These are phyloP conservation scores for Bathynomus jamesi DNA, from an alignment of 1,140 invertebrate species.

Conservation along the genomic window DNA sequence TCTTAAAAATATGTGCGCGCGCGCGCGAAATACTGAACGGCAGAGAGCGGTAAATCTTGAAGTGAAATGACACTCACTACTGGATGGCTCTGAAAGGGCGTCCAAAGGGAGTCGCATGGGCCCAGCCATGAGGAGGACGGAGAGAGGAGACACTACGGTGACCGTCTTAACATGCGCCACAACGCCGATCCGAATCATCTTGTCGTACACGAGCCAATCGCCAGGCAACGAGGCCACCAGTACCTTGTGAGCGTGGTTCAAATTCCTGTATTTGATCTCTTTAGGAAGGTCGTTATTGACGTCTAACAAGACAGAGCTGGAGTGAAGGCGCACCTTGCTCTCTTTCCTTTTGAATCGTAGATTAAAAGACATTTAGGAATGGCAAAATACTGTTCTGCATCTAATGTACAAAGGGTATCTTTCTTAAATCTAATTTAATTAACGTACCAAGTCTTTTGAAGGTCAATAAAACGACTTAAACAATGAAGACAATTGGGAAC, in stretches of 20 bases:
- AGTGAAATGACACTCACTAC: slow-evolving; percentile 22
- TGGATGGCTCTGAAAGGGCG: slow-evolving; percentile 49
- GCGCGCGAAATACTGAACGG: no score
- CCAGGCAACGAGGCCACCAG: slow-evolving; percentile 49
- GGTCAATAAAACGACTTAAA: no score
- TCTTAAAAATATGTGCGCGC: no score
- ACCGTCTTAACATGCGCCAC: slow-evolving; percentile 62
- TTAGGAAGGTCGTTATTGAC: slow-evolving; percentile 42
- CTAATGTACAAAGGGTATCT: no score
- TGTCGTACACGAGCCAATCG: slow-evolving; percentile 79
- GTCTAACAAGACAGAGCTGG: slow-evolving; percentile 59
- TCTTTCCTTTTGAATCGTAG: slow-evolving; percentile 59
- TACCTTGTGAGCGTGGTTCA: neutral
- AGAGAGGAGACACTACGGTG: slow-evolving; percentile 67
- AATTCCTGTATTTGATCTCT: slow-evolving; percentile 37
- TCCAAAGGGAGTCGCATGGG: slow-evolving; percentile 58
- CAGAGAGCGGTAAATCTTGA: no score
- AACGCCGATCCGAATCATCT: slow-evolving; percentile 59
- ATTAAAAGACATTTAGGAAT: slow-evolving; percentile 17
- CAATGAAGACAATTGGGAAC: no score
- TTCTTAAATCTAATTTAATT: no score
- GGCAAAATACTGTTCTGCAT: neutral
- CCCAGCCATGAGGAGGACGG: slow-evolving; percentile 69
- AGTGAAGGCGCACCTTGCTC: slow-evolving; percentile 64
- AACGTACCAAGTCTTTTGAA: no score